Base-by-base conservation (phyloP, 2,797 vertebrate species). In the Chromis chromis region DNA sequence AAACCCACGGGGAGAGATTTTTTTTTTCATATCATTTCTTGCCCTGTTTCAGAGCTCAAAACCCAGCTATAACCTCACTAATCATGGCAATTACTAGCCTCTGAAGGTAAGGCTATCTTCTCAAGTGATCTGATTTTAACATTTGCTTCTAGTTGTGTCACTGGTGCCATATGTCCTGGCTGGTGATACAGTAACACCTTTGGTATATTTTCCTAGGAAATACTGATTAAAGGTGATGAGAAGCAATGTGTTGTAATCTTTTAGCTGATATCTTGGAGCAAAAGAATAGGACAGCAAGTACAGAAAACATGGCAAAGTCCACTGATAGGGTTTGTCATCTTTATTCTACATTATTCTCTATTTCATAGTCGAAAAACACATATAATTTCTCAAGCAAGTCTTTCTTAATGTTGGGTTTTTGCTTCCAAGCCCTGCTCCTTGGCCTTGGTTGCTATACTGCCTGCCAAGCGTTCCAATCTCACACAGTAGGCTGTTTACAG, bases 31-130 rank as follows among this genome's bases (percentile, higher is more conserved):
- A 65, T 63, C 17, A 60, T 27, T 28, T 4, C 42, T 58, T 70
- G 64, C 16, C 70, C 69, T 27, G 70, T 79, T 84, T 84, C 54
- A 79, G 65, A 86, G 78, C 73, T 74, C 52, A 72, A 52, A 87
- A 61, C 39, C 54, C 22, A 65, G 56, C 68, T 73, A 25, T 46
- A 79, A 85, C 56, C 62, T 82, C 4, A 66, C 44, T 58, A 58
- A 83, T 70, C 46, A 53, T 4, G 76, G 57, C 65, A 54, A 17
- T 66, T 25, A 67, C 67, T 53, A 63, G 27, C 22, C 44, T 21
- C 71, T 64, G 50, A 46, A 36, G 50, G 19, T 22, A 56, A 21
- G 12, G n/a, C 27, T 49, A 67, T 70, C 54, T 72, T 25, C 42
- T 58, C 4, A 44, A 68, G 56, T 4, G 50, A 85, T 81, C 72